Evolutionary conservation across 2,797 vertebrate genomes (phyloP).

Genomic region (Parauchenoglanis ngamensis): DNA sequence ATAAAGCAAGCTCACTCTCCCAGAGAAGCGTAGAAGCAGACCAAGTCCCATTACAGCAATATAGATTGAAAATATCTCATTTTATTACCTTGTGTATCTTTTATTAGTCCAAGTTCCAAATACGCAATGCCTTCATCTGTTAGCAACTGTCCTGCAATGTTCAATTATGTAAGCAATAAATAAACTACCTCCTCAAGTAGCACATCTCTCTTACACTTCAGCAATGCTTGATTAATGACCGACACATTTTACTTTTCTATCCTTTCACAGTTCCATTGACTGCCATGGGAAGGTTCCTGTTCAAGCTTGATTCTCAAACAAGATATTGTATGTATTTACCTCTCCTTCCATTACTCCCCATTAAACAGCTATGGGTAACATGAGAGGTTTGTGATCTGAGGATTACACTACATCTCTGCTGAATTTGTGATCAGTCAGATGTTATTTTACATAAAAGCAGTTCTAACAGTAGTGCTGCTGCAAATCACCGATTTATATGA

Average conservation of each 20-base stretch:
- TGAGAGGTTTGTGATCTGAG: background rate
- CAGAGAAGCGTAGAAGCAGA: background rate
- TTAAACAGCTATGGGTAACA: background rate
- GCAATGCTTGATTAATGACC: background rate
- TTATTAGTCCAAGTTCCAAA: background rate
- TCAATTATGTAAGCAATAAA: background rate
- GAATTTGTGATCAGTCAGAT: background rate
- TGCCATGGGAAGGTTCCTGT: background rate
- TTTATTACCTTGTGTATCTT: background rate
- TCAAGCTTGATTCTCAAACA: background rate
- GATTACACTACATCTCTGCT: background rate
- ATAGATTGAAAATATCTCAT: background rate
- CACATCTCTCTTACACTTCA: background rate
- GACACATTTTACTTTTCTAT: background rate
- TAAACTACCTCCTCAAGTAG: background rate
- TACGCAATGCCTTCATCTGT: background rate
- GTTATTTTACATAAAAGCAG: background rate
- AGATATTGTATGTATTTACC: background rate
- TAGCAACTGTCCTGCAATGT: background rate
- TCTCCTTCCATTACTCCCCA: background rate
- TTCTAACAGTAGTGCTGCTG: background rate
- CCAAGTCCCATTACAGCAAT: background rate
- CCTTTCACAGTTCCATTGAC: background rate
- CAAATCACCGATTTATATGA: no score
- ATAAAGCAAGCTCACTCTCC: background rate